Evolutionary conservation across 2,113 vertebrate genomes (phyloP).

Genomic region (Oplegnathus fasciatus): DNA sequence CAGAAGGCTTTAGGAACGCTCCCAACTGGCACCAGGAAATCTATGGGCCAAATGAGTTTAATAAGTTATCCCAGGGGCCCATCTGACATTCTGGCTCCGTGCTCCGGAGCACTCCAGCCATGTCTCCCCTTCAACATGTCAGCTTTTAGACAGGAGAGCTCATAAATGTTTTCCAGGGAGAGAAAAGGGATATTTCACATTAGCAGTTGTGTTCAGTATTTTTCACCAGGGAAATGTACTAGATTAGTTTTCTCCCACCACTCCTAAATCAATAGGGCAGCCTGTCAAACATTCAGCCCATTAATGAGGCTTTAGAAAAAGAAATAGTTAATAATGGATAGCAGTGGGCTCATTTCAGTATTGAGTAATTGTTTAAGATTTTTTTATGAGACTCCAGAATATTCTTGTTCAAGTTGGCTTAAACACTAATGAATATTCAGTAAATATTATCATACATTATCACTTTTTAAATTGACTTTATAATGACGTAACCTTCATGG

Average conservation of each 20-base stretch:
- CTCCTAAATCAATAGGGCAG: conserved; percentile 69
- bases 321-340: conserved; percentile 5
- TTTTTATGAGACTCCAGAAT: not conserved
- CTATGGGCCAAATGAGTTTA: conserved; percentile 81
- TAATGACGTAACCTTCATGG: conserved; percentile 1
- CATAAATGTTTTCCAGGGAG: conserved; percentile 73
- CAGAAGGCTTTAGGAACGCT: conserved; percentile 68
- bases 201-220: conserved; percentile 56
- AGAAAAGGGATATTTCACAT: conserved; percentile 74
- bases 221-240: conserved; percentile 62
- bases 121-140: conserved; percentile 74
- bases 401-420: not conserved
- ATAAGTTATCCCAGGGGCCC: conserved; percentile 80
- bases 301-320: conserved; percentile 45
- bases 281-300: conserved; percentile 54
- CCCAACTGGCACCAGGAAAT: conserved; percentile 78
- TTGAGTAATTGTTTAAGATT: not conserved
- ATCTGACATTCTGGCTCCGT: conserved; percentile 77
- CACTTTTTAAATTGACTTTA: not conserved
- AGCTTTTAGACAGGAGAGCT: conserved; percentile 64
- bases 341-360: not conserved
- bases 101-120: conserved; percentile 60
- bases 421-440: conserved; percentile 8
- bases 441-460: not conserved
- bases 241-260: conserved; percentile 55